phyloP scores from a whole-genome alignment of 2,888 invertebrate genomes.

The Aphodius sticticus region DNA sequence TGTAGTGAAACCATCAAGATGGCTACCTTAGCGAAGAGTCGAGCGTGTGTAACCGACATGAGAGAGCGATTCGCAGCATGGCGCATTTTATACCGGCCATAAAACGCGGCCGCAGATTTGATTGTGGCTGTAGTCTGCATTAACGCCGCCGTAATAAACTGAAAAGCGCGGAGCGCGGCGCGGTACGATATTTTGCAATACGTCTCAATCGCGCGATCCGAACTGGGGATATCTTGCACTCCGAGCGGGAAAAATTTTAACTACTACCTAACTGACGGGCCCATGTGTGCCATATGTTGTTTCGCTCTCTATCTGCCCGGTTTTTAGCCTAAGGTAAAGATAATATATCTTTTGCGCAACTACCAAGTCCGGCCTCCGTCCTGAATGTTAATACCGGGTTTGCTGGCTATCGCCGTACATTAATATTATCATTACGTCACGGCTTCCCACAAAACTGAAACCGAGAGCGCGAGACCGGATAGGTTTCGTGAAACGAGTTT shows the following conservation, averaged over 20 bases:
- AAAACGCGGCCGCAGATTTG: constrained; percentile 4
- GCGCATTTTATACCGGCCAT: background rate
- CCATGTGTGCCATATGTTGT: background rate
- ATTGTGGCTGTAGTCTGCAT: background rate
- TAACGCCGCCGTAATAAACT: constrained; percentile 4
- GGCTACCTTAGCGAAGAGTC: background rate
- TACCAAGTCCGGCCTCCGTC: background rate
- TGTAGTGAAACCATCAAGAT: background rate
- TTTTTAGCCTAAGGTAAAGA: background rate
- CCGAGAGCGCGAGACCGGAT: background rate
- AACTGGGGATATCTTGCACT: background rate
- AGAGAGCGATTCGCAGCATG: constrained; percentile 4
- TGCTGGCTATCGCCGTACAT: background rate
- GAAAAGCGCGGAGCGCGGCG: background rate
- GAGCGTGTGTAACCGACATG: background rate
- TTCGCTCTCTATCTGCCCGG: constrained; percentile 4
- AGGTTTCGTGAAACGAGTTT: background rate
- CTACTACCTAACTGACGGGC: constrained; percentile 4
- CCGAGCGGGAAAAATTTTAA: background rate
- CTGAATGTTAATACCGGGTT: background rate
- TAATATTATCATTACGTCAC: constrained; percentile 4
- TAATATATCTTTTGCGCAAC: constrained; percentile 4
- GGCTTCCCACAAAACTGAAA: background rate
- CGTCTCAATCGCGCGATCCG: constrained; percentile 4
- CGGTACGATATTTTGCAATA: background rate